Evolutionary conservation across 1,140 invertebrate species (phyloP).

Genomic region (Apis florea): DNA sequence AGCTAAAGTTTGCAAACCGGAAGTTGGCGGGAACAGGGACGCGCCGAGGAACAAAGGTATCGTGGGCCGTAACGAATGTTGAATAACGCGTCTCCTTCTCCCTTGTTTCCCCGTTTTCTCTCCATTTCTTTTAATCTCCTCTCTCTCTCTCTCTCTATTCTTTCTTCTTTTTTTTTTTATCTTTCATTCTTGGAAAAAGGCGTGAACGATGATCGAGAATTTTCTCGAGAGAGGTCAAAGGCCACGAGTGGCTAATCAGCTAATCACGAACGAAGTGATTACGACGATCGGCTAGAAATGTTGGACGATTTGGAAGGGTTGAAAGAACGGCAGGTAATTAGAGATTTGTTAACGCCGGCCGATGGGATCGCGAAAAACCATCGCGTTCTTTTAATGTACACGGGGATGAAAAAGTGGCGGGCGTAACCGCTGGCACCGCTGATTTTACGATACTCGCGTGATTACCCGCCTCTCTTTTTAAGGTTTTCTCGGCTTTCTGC

Average conservation of each 20-base stretch:
- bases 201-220: background rate
- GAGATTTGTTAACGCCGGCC: conserved; percentile 12
- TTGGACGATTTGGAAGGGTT: background rate
- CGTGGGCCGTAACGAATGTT: conserved; percentile 22
- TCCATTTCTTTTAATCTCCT: no score
- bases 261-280: no score
- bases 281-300: no score
- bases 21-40: conserved; percentile 20
- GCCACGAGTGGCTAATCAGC: background rate
- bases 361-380: background rate
- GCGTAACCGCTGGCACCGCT: background rate
- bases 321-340: background rate
- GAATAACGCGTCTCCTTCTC: background rate
- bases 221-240: background rate
- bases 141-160: background rate
- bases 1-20: conserved; percentile 29
- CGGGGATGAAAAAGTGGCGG: background rate
- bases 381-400: background rate
- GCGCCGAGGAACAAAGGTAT: conserved; percentile 29
- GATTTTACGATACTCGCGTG: background rate
- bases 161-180: background rate
- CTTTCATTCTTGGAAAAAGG: background rate
- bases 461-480: background rate
- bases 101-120: no score
- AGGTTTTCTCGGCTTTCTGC: background rate